phyloP scores from a whole-genome alignment of 2,113 vertebrate genomes.

The Antechinus stuartii region DNA sequence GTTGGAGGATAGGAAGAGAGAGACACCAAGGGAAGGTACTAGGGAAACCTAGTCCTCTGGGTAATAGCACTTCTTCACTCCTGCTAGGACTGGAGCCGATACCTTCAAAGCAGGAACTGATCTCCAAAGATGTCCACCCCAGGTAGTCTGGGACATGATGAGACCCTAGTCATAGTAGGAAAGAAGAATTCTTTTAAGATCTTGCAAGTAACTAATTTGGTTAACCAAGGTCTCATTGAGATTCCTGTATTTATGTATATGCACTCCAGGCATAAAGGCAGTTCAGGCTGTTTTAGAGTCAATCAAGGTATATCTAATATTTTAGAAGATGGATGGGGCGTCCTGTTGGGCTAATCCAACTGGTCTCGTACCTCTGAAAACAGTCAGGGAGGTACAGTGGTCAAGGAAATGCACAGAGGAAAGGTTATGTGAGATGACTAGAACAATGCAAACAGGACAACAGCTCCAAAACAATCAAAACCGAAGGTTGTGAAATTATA shows the following conservation, averaged over 20 bases:
- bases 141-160: neutral
- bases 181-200: neutral
- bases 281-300: neutral
- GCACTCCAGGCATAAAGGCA: neutral
- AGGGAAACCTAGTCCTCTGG: neutral
- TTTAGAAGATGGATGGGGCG: neutral
- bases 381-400: neutral
- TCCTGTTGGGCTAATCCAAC: neutral
- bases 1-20: neutral
- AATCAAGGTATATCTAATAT: neutral
- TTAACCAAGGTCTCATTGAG: neutral
- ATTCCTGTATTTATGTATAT: neutral
- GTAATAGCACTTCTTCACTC: neutral
- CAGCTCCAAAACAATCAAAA: no score
- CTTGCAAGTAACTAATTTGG: neutral
- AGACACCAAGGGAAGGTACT: neutral
- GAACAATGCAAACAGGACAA: no score
- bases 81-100: neutral
- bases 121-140: neutral
- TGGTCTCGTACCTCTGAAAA: neutral
- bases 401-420: neutral
- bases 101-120: neutral
- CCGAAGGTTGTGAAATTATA: no score
- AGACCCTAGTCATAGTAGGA: neutral
- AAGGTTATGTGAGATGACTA: no score